Conservation (phyloP, 2,888 invertebrate species). For the Nebria brevicollis region DNA sequence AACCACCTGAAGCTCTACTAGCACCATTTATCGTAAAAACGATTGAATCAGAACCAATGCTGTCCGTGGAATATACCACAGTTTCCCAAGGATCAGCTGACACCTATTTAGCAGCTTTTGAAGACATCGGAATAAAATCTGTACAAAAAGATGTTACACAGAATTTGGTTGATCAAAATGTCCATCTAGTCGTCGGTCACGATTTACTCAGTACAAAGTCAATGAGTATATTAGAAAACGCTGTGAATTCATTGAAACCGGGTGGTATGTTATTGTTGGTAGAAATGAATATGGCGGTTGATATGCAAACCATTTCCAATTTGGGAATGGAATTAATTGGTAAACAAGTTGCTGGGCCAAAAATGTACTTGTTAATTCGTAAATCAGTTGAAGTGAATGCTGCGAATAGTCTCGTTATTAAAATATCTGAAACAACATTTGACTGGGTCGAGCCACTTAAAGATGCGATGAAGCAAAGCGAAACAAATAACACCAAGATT, state of each 20-base stretch:
- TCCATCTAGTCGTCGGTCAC: constrained; percentile 74
- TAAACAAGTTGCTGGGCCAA: constrained; percentile 72
- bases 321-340: constrained; percentile 68
- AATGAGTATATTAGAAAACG: constrained; percentile 65
- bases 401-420: constrained; percentile 66
- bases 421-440: constrained; percentile 76
- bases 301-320: constrained; percentile 58
- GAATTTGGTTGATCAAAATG: constrained; percentile 72
- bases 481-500: constrained; percentile 70
- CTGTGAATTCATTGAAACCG: constrained; percentile 71
- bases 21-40: constrained; percentile 70
- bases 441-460: constrained; percentile 86
- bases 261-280: constrained; percentile 80
- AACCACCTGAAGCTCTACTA: constrained; percentile 74
- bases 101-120: constrained; percentile 66
- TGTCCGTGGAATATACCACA: constrained; percentile 72
- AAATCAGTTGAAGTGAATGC: constrained; percentile 62
- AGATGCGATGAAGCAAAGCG: constrained; percentile 74
- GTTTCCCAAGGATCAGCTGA: constrained; percentile 67
- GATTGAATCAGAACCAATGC: constrained; percentile 79
- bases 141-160: constrained; percentile 70
- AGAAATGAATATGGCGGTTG: constrained; percentile 69
- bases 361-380: constrained; percentile 75
- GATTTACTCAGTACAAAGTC: constrained; percentile 72
- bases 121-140: constrained; percentile 73